Conservation (phyloP, 2,797 vertebrate genomes). For the Stomatorhinus walkeri region DNA sequence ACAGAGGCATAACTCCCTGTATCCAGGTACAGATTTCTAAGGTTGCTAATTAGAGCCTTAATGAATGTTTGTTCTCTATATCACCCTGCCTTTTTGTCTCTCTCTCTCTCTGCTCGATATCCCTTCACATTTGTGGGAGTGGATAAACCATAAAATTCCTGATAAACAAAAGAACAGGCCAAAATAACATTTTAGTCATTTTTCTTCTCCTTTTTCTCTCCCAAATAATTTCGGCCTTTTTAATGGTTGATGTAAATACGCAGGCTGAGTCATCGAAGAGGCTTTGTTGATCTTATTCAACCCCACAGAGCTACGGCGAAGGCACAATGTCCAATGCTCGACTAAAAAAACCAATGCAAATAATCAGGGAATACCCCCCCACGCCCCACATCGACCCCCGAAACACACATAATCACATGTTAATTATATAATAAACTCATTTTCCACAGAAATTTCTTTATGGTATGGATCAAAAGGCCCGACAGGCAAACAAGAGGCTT, state of each 20-base stretch:
- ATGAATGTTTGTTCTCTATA: neutral
- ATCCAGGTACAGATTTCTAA: neutral
- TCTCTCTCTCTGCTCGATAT: neutral
- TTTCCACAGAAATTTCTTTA: conserved; percentile 15
- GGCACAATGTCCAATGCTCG: conserved; percentile 13
- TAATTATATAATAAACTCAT: conserved; percentile 38
- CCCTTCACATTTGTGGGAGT: neutral
- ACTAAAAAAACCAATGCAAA: conserved; percentile 34
- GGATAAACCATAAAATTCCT: neutral
- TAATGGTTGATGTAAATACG: neutral
- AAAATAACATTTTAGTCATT: neutral
- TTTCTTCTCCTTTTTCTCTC: neutral
- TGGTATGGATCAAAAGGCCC: conserved; percentile 23
- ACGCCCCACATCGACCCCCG: conserved; percentile 26
- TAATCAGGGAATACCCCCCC: conserved; percentile 29
- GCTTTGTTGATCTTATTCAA: neutral
- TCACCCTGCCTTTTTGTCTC: neutral
- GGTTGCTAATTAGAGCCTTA: neutral
- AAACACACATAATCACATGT: conserved; percentile 28
- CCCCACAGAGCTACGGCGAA: neutral
- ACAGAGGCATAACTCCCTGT: neutral
- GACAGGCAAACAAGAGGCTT: conserved; percentile 30
- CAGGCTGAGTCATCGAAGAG: neutral
- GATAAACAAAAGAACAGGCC: neutral
- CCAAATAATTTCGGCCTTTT: neutral